Evolutionary conservation across 2,113 vertebrate genomes (phyloP), one percentile per base, ranked within the genome.

Genomic region (Heterocephalus glaber): DNA sequence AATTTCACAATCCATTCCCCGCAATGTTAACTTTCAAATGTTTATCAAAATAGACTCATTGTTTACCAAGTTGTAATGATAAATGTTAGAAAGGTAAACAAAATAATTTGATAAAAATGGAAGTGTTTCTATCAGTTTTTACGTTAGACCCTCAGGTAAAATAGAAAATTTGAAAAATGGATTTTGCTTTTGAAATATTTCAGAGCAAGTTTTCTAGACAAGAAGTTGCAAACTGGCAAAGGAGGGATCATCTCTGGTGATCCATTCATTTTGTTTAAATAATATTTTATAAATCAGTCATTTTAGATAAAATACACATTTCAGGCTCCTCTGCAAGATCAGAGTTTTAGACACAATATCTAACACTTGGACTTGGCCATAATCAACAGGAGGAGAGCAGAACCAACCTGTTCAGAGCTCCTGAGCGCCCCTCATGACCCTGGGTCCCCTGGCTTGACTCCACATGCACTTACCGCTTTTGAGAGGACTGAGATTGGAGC

Each of bases 361-460:
- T 12, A 19, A 9, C 1, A 0, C 38, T 7, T 47, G 47, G 28
- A 28, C 47, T 0, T 0, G 28, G 63, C 20, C 3, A 0, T 19
- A 17, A 4, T 14, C 6, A 0, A 60, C 44, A 28, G 63, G n/a
- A 30, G 52, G 26, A 1, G 3, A 28, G 12, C 12, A 7, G 13
- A 5, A 4, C 4, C 0, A n/a, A 0, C 52, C 65, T 14, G 11
- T 22, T 33, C 5, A 14, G 44, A 20, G 47, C 7, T 1, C 0
- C 0, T 11, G 54, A 7, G 61, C 6, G n/a, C 30, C 61, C 35
- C 2, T 8, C 20, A 0, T 33, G 33, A 19, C 17, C 0, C 49
- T 20, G 38, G 38, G 76, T 3, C 8, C 49, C 49, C 24, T 16
- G 17, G 12, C 30, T n/a, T 11, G 3, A 17, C 30, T 10, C 28